phyloP scores from a whole-genome alignment of 2,888 invertebrate genomes.

The Eristalis pertinax region DNA sequence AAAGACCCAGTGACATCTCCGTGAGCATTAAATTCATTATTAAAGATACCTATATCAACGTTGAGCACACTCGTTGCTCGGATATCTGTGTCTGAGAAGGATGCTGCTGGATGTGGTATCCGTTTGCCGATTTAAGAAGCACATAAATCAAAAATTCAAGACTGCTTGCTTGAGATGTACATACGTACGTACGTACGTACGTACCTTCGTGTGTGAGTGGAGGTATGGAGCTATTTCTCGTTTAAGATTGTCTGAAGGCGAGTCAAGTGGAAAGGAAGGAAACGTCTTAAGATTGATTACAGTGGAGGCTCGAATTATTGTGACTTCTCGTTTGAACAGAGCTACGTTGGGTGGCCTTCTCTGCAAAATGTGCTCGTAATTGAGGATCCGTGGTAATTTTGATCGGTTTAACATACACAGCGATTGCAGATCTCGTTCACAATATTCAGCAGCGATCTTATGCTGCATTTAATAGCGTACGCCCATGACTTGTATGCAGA shows the following conservation, averaged over 20 bases:
- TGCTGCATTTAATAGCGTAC: too few relatives aligned
- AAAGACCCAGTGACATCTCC: conserved; percentile 21
- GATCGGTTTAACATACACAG: too few relatives aligned
- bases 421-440: too few relatives aligned
- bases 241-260: conserved; percentile 1
- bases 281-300: conserved; percentile 21
- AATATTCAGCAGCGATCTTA: too few relatives aligned
- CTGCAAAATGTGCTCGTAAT: too few relatives aligned
- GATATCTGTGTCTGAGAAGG: conserved; percentile 41
- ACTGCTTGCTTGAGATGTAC: conserved; percentile 64
- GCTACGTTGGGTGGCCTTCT: too few relatives aligned
- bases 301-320: conserved; percentile 1
- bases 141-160: conserved; percentile 81
- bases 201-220: conserved; percentile 27
- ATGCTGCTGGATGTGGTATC: conserved; percentile 48
- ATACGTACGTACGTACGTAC: neutral
- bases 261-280: neutral
- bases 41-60: conserved; percentile 57
- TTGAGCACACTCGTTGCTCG: conserved; percentile 40
- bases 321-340: neutral
- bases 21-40: conserved; percentile 61
- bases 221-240: conserved; percentile 42
- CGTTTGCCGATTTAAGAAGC: conserved; percentile 74
- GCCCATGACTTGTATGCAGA: too few relatives aligned
- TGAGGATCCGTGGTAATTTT: too few relatives aligned